Base-by-base conservation (phyloP, 2,888 invertebrate species). In the Chelonus formosanus region DNA sequence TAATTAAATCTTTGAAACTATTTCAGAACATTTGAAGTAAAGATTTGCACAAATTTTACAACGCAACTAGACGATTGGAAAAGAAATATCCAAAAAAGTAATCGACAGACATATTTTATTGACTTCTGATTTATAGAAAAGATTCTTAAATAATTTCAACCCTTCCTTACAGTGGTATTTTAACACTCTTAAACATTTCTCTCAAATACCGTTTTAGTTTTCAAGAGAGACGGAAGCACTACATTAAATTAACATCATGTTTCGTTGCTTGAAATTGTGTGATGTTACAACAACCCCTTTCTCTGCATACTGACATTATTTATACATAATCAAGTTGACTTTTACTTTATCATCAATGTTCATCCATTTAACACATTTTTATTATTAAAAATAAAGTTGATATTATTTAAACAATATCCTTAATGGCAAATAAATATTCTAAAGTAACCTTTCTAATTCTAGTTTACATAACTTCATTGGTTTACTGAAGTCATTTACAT, bases 241-340 rank as follows among this genome's bases (percentile, higher is more conserved):
- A 68, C 70, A 72, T 69, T 67, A 72, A 67, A 67, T 69, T 72
- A 72, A 69, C 69, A 69, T 69, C 63, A 64, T 60, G 70, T 70
- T 69, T 65, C 65, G 65, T 63, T 63, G 66, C 63, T 65, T 63
- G 57, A 56, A 43, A 60, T 52, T 59, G 63, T 56, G 34, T n/a
- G 52, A 45, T 34, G 10, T 10, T 6, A 5, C 40, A n/a, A 10
- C 8, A n/a, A 31, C 20, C 35, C 43, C 20, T 35, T 60, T 31
- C 3, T 57, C 31, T 8, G 32, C n/a, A 10, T 20, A 20, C 20
- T 20, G 20, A 20, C 20, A 20, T 20, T 20, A 20, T 20, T 20
- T 20, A 2, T 20, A 20, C 20, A 20, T 2, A 20, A 20, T 2
- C 20, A 20, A 20, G 20, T 20, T 20, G 20, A 20, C 20, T 20